Evolutionary conservation across 2,113 vertebrate genomes (phyloP).

Genomic region (Morone chrysops): DNA sequence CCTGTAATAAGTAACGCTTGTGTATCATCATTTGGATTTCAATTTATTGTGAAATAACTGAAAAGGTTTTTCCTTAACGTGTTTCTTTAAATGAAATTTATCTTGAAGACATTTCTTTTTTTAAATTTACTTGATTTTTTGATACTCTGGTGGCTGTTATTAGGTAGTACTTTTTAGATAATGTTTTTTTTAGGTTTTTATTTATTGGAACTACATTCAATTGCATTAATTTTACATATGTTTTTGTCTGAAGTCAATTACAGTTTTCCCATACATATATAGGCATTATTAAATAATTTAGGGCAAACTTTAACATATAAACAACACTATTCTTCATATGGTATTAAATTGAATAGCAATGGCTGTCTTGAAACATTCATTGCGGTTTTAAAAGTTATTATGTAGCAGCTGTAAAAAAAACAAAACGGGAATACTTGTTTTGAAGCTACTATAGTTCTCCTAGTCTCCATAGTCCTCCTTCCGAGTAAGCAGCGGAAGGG

Average conservation of each 20-base stretch:
- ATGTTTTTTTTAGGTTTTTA: not conserved
- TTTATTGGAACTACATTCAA: not conserved
- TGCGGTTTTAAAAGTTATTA: not conserved
- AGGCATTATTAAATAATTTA: not conserved
- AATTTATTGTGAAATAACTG: not conserved
- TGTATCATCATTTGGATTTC: not conserved
- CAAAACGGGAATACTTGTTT: not conserved
- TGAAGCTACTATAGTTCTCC: not conserved
- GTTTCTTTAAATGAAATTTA: not conserved
- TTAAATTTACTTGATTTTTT: not conserved
- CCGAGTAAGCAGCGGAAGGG: constrained; percentile 3
- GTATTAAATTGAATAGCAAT: not conserved
- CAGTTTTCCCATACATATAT: not conserved
- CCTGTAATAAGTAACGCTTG: not conserved
- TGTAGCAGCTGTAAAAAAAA: not conserved
- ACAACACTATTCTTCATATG: not conserved
- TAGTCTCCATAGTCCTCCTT: no score
- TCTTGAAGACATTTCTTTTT: not conserved
- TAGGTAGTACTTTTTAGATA: not conserved
- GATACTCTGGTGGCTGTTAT: not conserved
- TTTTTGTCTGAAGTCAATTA: not conserved
- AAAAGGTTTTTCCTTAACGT: not conserved
- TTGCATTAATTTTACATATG: not conserved
- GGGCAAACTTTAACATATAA: not conserved
- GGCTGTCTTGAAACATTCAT: not conserved